Percentiles rank a stretch among this genome's conserved stretches.
Evolutionary conservation across 2,797 vertebrate genomes (phyloP).

Genomic region (Neosilurus mollespiculum): DNA sequence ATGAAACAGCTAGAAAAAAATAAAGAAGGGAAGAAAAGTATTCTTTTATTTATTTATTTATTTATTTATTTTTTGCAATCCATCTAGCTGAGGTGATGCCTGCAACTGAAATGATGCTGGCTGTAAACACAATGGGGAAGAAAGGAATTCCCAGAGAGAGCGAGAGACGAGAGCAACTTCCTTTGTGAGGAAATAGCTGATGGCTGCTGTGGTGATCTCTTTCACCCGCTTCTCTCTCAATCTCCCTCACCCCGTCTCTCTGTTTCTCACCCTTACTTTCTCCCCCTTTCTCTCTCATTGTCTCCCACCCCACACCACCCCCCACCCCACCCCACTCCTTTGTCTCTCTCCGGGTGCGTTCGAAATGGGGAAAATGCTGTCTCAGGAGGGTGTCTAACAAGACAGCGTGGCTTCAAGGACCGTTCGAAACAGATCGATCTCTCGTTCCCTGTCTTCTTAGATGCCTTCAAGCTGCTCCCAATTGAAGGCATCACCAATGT

Average conservation of each 20-base stretch:
- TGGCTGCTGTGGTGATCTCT: conserved; percentile 32
- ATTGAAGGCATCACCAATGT: too few relatives aligned
- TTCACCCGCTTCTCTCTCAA: conserved; percentile 8
- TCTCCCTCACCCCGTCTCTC: conserved; percentile 14
- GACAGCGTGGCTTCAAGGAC: too few relatives aligned
- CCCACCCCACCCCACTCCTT: background rate
- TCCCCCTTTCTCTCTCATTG: background rate
- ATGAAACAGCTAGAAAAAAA: conserved; percentile 11
- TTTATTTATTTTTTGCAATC: conserved; percentile 24
- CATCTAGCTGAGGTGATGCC: conserved; percentile 24
- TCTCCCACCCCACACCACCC: background rate
- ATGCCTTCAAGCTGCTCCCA: too few relatives aligned
- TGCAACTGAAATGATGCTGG: conserved; percentile 41
- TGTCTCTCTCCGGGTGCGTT: too few relatives aligned
- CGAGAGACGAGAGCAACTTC: conserved; percentile 46
- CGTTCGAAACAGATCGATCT: too few relatives aligned
- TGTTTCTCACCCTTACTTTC: background rate
- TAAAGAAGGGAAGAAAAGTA: conserved; percentile 4
- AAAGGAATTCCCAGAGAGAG: conserved; percentile 30
- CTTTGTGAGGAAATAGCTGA: conserved; percentile 38
- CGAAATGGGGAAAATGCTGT: too few relatives aligned
- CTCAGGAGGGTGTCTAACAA: too few relatives aligned
- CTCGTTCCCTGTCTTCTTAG: too few relatives aligned
- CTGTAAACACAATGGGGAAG: conserved; percentile 43
- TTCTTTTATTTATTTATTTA: background rate